A percentile compares a stretch with the other conserved stretches of the same genome.
Conservation (phyloP, 2,797 vertebrate genomes). For the Coregonus sp. region DNA sequence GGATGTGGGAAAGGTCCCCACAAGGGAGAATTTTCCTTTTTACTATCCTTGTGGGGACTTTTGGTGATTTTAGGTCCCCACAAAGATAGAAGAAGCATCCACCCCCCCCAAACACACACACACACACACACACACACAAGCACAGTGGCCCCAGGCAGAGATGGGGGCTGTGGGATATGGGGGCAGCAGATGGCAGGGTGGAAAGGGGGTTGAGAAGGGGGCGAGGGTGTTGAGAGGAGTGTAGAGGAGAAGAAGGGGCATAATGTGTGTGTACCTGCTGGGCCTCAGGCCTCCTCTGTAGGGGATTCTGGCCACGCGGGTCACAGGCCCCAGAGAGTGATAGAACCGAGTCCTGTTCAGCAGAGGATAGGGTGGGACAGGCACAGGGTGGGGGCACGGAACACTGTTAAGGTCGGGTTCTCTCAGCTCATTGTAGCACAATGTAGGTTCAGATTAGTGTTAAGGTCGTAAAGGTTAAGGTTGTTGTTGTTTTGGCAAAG, state of each 20-base stretch:
- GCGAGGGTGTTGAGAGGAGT: slow-evolving; percentile 15
- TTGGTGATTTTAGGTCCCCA: too few relatives aligned
- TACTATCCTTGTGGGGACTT: too few relatives aligned
- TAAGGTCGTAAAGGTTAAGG: too few relatives aligned
- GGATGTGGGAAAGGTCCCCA: too few relatives aligned
- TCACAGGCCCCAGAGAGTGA: slow-evolving; percentile 98
- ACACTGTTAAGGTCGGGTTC: slow-evolving; percentile 53
- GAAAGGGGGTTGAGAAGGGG: slow-evolving; percentile 6
- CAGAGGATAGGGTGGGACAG: slow-evolving; percentile 62
- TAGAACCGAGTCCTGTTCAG: slow-evolving; percentile 99
- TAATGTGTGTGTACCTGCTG: slow-evolving; percentile 90
- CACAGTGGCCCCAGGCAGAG: slow-evolving; percentile 48
- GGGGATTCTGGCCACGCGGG: slow-evolving; percentile 96
- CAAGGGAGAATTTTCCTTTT: too few relatives aligned
- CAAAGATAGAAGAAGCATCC: too few relatives aligned
- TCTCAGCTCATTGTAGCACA: background rate
- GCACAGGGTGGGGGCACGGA: slow-evolving; percentile 62
- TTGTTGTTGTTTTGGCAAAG: too few relatives aligned
- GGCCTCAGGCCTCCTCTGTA: slow-evolving; percentile 95
- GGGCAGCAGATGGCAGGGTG: background rate
- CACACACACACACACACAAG: slow-evolving; percentile 23
- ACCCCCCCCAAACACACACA: too few relatives aligned
- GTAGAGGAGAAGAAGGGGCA: slow-evolving; percentile 58
- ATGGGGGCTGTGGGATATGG: background rate
- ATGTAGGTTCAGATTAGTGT: too few relatives aligned